These are phyloP conservation scores for Capitulum mitella DNA, from an alignment of 2,888 invertebrate species.

Conservation along the genomic window DNA sequence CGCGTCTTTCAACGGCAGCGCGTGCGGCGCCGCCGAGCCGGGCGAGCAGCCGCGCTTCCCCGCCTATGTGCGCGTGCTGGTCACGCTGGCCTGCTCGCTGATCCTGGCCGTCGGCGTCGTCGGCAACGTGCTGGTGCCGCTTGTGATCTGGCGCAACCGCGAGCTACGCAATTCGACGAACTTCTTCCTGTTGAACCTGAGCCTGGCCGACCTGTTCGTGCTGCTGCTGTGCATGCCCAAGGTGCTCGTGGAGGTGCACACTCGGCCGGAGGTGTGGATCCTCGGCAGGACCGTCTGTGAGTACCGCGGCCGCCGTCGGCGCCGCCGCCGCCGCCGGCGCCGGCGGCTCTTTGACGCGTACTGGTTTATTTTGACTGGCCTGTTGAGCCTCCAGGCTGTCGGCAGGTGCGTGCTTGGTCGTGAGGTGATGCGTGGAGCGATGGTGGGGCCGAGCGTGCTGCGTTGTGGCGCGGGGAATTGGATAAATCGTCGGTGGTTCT, in stretches of 20 bases:
- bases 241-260: conserved; percentile 86
- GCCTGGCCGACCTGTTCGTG: conserved; percentile 85
- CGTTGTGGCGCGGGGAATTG: no score
- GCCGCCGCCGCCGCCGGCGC: no score
- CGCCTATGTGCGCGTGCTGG: conserved; percentile 75
- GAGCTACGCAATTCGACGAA: conserved; percentile 93
- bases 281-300: conserved; percentile 88
- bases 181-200: conserved; percentile 86
- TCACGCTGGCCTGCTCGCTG: conserved; percentile 77
- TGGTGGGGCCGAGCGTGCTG: no score
- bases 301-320: conserved; percentile 47
- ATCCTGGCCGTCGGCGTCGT: conserved; percentile 84
- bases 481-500: no score
- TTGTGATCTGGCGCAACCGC: conserved; percentile 83
- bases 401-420: no score
- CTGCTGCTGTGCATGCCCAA: conserved; percentile 86
- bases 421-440: no score
- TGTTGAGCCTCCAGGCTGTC: no score
- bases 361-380: no score
- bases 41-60: conserved; percentile 50
- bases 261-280: conserved; percentile 84
- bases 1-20: background rate
- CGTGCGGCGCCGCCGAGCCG: background rate
- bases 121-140: conserved; percentile 87
- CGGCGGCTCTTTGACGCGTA: no score